Conservation (phyloP, 2,113 vertebrate species). For the Empidonax alnorum region DNA sequence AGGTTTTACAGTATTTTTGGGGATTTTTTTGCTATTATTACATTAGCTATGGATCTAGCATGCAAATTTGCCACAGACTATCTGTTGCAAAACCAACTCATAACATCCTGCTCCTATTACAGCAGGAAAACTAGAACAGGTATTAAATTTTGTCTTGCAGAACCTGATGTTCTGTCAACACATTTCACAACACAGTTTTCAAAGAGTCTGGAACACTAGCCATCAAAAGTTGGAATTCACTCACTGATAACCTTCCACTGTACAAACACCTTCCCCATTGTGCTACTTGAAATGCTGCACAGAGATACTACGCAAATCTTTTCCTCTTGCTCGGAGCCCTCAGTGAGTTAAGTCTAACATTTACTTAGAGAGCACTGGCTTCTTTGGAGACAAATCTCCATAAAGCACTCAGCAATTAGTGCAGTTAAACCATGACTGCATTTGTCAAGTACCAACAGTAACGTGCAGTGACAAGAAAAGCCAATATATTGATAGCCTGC, state of each 20-base stretch:
- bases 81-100: background rate
- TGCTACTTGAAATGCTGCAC: background rate
- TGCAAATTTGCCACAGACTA: background rate
- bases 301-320: background rate
- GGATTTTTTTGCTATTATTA: background rate
- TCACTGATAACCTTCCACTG: background rate
- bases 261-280: background rate
- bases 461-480: background rate
- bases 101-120: background rate
- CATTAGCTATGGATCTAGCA: background rate
- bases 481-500: background rate
- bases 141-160: background rate
- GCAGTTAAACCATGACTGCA: background rate
- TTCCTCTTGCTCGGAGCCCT: background rate
- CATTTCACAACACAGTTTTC: background rate
- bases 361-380: background rate
- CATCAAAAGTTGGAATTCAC: background rate
- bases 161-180: background rate
- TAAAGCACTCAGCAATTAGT: background rate
- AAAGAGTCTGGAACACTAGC: background rate
- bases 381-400: background rate
- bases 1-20: background rate
- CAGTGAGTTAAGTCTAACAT: background rate
- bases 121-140: background rate
- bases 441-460: background rate